phyloP scores from a whole-genome alignment of 2,797 vertebrate genomes.

The Gila robusta region DNA sequence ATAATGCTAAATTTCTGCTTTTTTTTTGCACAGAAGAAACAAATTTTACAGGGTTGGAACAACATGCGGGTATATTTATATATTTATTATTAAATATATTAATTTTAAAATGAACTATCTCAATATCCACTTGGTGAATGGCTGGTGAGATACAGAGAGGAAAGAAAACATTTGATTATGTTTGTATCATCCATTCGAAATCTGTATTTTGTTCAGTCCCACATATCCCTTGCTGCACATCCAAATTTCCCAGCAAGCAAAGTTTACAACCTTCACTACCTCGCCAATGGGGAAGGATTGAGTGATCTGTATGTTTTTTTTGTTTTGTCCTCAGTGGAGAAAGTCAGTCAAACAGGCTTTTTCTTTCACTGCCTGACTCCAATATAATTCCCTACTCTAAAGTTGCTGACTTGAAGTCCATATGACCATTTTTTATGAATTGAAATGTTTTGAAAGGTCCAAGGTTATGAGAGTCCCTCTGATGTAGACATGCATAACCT shows the following conservation, averaged over 20 bases:
- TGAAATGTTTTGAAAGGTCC: constrained; percentile 14
- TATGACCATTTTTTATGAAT: not conserved
- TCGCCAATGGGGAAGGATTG: not conserved
- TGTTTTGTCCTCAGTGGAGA: constrained; percentile 13
- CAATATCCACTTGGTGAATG: not conserved
- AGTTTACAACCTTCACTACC: constrained; percentile 9
- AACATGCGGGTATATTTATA: no score
- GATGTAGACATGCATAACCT: not conserved
- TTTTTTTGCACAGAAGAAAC: not conserved
- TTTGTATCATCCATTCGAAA: not conserved
- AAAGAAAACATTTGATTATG: not conserved
- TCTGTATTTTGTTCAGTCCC: not conserved
- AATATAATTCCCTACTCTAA: constrained; percentile 24
- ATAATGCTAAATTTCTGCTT: not conserved
- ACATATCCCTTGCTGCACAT: not conserved
- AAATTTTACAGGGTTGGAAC: not conserved
- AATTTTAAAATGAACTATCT: not conserved
- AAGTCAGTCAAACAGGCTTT: not conserved
- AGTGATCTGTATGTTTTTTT: constrained; percentile 33
- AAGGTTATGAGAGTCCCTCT: not conserved
- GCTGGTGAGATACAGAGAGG: not conserved
- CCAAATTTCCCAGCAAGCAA: constrained; percentile 24
- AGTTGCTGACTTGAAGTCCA: not conserved
- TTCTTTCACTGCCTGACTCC: constrained; percentile 2
- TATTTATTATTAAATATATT: not conserved